Percentiles rank a stretch among this genome's conserved stretches.
phyloP scores from a whole-genome alignment of 2,888 invertebrate genomes.

The Eremobia ochroleuca region DNA sequence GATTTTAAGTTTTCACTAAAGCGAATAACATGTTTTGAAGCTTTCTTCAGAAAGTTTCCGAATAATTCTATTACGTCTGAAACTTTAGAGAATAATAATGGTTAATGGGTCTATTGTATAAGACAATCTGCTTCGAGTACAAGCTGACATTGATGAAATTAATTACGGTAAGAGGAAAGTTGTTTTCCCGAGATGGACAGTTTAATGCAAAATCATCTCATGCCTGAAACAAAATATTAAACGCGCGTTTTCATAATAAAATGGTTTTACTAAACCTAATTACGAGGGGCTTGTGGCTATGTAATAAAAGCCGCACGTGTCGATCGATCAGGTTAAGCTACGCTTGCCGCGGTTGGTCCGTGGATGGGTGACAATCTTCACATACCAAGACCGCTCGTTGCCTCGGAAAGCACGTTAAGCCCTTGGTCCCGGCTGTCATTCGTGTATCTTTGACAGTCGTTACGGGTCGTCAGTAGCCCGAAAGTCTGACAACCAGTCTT shows the following conservation, averaged over 20 bases:
- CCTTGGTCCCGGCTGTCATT: no score
- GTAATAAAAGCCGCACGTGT: no score
- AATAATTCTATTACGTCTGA: background rate
- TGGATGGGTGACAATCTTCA: no score
- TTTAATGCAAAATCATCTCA: background rate
- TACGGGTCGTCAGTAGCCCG: no score
- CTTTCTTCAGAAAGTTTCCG: background rate
- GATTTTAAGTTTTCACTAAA: background rate
- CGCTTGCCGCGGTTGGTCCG: no score
- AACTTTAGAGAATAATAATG: background rate
- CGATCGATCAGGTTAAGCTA: no score
- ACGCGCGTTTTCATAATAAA: background rate
- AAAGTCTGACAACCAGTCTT: no score
- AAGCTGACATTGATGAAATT: background rate
- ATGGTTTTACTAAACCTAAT: background rate
- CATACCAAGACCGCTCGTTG: no score
- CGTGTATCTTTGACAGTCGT: no score
- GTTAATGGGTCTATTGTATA: background rate
- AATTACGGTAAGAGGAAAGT: background rate
- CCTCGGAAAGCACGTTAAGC: no score
- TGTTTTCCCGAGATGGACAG: background rate
- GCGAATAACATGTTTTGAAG: conserved; percentile 7
- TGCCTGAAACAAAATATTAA: background rate
- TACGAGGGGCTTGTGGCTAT: no score
- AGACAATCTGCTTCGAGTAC: background rate